phyloP scores from a whole-genome alignment of 1,140 invertebrate species.

The Helicoverpa armigera region DNA sequence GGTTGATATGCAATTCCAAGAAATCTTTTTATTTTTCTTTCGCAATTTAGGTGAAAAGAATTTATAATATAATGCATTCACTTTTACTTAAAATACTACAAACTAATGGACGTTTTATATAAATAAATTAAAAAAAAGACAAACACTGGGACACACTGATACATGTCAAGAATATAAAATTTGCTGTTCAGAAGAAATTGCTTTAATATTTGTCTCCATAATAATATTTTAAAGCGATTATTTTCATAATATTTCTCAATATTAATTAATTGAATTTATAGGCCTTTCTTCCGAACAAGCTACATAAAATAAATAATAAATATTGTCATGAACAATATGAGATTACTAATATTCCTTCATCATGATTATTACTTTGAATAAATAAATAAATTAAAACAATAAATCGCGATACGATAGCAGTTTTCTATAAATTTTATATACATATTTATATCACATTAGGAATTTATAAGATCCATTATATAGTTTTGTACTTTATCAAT shows the following conservation, averaged over 20 bases:
- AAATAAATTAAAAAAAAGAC: background rate
- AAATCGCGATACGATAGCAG: background rate
- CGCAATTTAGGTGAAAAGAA: background rate
- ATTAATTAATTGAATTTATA: too few relatives aligned
- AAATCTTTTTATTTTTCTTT: background rate
- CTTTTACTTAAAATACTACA: background rate
- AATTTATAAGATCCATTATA: too few relatives aligned
- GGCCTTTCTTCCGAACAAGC: too few relatives aligned
- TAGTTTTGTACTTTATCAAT: background rate
- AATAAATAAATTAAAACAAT: background rate
- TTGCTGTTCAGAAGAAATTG: background rate
- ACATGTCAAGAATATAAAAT: background rate
- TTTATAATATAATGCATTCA: constrained; percentile 8
- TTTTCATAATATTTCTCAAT: too few relatives aligned
- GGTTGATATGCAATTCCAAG: too few relatives aligned
- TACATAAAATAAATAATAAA: constrained; percentile 3
- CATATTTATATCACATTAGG: too few relatives aligned
- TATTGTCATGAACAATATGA: constrained; percentile 22
- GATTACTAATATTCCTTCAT: constrained; percentile 18
- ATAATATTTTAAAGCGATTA: background rate
- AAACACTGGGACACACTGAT: background rate
- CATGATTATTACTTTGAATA: background rate
- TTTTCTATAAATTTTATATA: background rate
- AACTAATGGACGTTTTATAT: background rate
- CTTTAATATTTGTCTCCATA: background rate